phyloP scores from a whole-genome alignment of 2,888 invertebrate species.

The Serrognathus titanus region DNA sequence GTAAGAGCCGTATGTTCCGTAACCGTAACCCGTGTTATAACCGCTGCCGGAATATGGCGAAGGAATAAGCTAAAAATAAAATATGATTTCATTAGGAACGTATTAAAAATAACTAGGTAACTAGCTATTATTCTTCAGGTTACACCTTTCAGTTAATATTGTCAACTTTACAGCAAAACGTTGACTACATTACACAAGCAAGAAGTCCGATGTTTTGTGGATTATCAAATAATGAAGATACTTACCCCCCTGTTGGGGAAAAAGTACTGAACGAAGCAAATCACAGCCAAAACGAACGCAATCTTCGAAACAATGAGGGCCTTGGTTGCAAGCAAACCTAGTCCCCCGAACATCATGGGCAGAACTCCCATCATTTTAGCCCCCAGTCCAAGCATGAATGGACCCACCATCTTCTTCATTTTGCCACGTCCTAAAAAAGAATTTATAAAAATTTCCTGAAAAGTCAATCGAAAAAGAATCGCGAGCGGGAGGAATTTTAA shows the following conservation, averaged over 20 bases:
- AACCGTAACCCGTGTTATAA: slow-evolving; percentile 14
- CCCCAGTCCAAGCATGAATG: slow-evolving; percentile 66
- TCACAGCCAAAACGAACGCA: slow-evolving; percentile 69
- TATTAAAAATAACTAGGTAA: too few relatives aligned
- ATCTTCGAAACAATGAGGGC: slow-evolving; percentile 75
- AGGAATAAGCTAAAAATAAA: too few relatives aligned
- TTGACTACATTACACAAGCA: too few relatives aligned
- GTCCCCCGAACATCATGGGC: slow-evolving; percentile 67
- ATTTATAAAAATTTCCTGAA: slow-evolving; percentile 19
- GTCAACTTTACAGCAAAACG: too few relatives aligned
- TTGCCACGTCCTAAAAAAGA: slow-evolving; percentile 63
- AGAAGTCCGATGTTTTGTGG: too few relatives aligned
- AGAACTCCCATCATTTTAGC: slow-evolving; percentile 69
- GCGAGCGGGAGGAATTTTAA: slow-evolving; percentile 33
- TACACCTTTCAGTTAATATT: too few relatives aligned
- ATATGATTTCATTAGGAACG: too few relatives aligned
- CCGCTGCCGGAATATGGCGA: slow-evolving; percentile 7
- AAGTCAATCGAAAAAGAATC: slow-evolving; percentile 4
- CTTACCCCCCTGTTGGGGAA: slow-evolving; percentile 50
- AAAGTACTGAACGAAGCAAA: slow-evolving; percentile 67
- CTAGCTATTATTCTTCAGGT: too few relatives aligned
- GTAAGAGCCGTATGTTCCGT: slow-evolving; percentile 15
- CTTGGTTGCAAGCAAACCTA: slow-evolving; percentile 71
- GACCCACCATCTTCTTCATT: slow-evolving; percentile 63
- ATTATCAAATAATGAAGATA: not conserved